Percentiles rank a stretch among this genome's conserved stretches.
Conservation (phyloP, 2,888 invertebrate genomes). For the Plebejus anna region DNA sequence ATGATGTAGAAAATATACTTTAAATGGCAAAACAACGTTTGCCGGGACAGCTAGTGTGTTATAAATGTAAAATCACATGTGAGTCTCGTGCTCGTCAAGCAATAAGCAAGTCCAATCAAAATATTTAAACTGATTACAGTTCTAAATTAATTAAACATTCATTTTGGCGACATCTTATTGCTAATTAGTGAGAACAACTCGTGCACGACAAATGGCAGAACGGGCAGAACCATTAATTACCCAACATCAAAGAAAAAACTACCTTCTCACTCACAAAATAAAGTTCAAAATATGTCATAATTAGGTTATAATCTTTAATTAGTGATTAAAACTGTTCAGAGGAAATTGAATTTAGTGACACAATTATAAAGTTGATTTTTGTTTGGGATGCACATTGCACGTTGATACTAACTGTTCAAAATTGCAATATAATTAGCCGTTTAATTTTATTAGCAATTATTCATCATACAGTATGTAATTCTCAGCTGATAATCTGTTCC, state of each 20-base stretch:
- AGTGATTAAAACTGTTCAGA: neutral
- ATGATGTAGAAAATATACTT: no score
- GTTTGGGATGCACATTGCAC: neutral
- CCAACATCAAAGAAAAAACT: neutral
- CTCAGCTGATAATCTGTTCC: conserved; percentile 10
- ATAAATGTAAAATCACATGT: no score
- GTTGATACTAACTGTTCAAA: conserved; percentile 10
- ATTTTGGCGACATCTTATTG: conserved; percentile 35
- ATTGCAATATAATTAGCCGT: conserved; percentile 21
- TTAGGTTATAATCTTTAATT: conserved; percentile 5
- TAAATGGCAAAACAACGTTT: no score
- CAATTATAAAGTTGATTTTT: neutral
- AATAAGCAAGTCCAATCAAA: neutral
- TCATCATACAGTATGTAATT: conserved; percentile 5
- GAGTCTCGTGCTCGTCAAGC: neutral
- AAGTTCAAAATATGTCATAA: neutral
- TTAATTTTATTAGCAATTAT: conserved; percentile 23
- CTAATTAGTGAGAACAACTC: conserved; percentile 36
- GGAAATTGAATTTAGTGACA: neutral
- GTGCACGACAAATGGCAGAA: conserved; percentile 30
- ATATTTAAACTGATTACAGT: conserved; percentile 1
- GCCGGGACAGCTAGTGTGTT: no score
- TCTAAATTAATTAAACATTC: conserved; percentile 33
- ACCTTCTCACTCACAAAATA: neutral
- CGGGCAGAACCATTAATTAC: conserved; percentile 19